A percentile compares a stretch with the other conserved stretches of the same genome.
These are phyloP conservation scores for Hippopotamyrus pictus DNA, from an alignment of 2,797 vertebrate species.

Conservation along the genomic window DNA sequence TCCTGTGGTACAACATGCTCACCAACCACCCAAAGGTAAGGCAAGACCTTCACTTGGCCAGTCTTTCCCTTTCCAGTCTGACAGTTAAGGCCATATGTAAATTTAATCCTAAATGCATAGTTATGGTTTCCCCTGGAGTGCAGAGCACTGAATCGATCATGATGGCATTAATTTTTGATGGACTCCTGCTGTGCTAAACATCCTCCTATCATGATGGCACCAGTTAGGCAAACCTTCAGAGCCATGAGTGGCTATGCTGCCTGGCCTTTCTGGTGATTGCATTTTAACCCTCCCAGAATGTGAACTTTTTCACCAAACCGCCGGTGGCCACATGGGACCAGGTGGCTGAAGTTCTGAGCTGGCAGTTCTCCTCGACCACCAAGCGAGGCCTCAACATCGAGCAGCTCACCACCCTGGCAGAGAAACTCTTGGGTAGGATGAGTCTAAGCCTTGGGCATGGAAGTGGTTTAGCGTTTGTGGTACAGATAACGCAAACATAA, in stretches of 20 bases:
- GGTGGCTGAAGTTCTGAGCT: slow-evolving; percentile 94
- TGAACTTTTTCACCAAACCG: slow-evolving; percentile 98
- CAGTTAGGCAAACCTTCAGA: background rate
- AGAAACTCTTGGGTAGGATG: slow-evolving; percentile 82
- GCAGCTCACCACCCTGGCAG: slow-evolving; percentile 90
- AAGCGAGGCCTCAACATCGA: slow-evolving; percentile 94
- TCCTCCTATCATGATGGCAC: background rate
- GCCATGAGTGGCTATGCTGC: background rate
- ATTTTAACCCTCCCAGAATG: slow-evolving; percentile 65
- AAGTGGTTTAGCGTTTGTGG: background rate
- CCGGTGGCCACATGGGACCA: slow-evolving; percentile 97
- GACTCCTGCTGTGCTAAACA: background rate
- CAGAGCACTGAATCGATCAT: background rate
- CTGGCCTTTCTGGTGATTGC: background rate
- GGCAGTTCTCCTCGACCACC: slow-evolving; percentile 97
- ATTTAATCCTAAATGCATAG: background rate
- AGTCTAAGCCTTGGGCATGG: background rate
- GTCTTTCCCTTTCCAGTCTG: background rate
- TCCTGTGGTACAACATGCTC: slow-evolving; percentile 99
- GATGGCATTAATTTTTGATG: background rate
- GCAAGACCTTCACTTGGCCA: slow-evolving; percentile 36
- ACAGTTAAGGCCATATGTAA: background rate
- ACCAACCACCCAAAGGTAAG: slow-evolving; percentile 95
- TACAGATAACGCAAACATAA: background rate
- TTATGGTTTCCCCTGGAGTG: background rate